A percentile compares a stretch with the other conserved stretches of the same genome.
Evolutionary conservation across 2,113 vertebrate genomes (phyloP).

Genomic region (Kryptolebias marmoratus): DNA sequence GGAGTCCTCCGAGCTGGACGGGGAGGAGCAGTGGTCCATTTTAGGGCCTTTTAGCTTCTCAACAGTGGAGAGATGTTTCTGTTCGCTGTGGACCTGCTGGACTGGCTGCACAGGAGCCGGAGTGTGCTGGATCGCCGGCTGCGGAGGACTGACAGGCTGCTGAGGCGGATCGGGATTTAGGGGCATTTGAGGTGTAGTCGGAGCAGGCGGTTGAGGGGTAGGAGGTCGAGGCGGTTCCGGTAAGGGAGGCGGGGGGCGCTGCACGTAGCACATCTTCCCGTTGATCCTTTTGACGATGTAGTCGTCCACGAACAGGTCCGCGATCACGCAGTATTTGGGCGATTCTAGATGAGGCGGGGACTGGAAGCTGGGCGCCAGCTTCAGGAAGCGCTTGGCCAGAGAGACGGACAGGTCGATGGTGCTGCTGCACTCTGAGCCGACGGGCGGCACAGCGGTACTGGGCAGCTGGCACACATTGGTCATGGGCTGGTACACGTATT

Average conservation of each 20-base stretch:
- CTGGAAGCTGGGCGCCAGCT: slow-evolving; percentile 90
- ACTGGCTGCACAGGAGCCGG: slow-evolving; percentile 36
- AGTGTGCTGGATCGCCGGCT: slow-evolving; percentile 21
- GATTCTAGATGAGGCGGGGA: slow-evolving; percentile 89
- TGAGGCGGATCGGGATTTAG: slow-evolving; percentile 31
- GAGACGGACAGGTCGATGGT: slow-evolving; percentile 92
- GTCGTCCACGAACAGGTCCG: slow-evolving; percentile 95
- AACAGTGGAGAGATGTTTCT: slow-evolving; percentile 60
- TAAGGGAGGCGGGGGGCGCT: slow-evolving; percentile 83
- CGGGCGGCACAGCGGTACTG: slow-evolving; percentile 88
- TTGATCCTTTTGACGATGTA: slow-evolving; percentile 97
- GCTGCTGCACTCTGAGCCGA: slow-evolving; percentile 81
- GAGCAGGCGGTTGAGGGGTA: slow-evolving; percentile 44
- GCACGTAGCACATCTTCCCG: slow-evolving; percentile 98
- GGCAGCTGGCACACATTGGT: slow-evolving; percentile 94
- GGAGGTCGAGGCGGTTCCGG: slow-evolving; percentile 63
- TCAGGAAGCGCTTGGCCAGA: slow-evolving; percentile 91
- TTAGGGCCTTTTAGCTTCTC: slow-evolving; percentile 88
- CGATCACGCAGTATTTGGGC: slow-evolving; percentile 92
- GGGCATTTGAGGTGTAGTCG: slow-evolving; percentile 36
- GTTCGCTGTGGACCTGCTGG: slow-evolving; percentile 43
- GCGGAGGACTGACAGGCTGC: slow-evolving; percentile 11
- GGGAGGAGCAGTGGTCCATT: slow-evolving; percentile 93
- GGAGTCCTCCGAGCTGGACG: slow-evolving; percentile 96
- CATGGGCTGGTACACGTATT: slow-evolving; percentile 98